Base-by-base conservation (phyloP, 2,797 vertebrate genomes). In the Chelidonichthys spinosus region DNA sequence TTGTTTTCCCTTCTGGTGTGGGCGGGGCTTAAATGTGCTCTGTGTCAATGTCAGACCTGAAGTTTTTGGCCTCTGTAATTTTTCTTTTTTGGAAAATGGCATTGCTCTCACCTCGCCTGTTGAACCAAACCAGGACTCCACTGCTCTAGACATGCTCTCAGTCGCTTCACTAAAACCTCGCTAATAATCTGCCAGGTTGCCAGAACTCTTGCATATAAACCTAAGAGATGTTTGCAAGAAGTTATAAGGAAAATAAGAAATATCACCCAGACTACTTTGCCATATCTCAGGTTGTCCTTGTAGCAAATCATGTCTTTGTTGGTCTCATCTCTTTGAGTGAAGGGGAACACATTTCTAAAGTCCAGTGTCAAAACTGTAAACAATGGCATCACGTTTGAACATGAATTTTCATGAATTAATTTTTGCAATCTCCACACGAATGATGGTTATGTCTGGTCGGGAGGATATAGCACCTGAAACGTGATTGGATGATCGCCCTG, bases 211-310 rank as follows among this genome's bases (percentile, higher is more conserved):
- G n/a, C 44, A 15, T 53, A 25, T 47, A 40, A 78, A 63, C 10
- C 52, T 25, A 32, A 54, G 11, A 69, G 25, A 61, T 46, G 36
- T 64, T 63, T 49, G 42, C 72, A 39, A 52, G 42, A 63, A 35
- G n/a, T 50, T 70, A 25, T 46, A 25, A 25, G 25, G 18, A 47
- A 79, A 67, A 32, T 73, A 18, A n/a, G 7, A 71, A 72, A 52
- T 75, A 55, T 75, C 58, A 46, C 52, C 72, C 63, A n/a, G 43
- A 63, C 65, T 80, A 35, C 37, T 60, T 74, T 81, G 82, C 62
- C 67, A 71, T 83, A 78, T 75, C 72, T 61, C 69, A 50, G 32
- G 69, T 33, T 50, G 17, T 50, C 50, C 63, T 43, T 58, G 42
- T 63, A 18, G 55, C 13, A 52, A 37, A 69, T 53, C 5, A 11